These are phyloP conservation scores for Cygnus atratus DNA, from an alignment of 2,113 vertebrate species.

Conservation along the genomic window DNA sequence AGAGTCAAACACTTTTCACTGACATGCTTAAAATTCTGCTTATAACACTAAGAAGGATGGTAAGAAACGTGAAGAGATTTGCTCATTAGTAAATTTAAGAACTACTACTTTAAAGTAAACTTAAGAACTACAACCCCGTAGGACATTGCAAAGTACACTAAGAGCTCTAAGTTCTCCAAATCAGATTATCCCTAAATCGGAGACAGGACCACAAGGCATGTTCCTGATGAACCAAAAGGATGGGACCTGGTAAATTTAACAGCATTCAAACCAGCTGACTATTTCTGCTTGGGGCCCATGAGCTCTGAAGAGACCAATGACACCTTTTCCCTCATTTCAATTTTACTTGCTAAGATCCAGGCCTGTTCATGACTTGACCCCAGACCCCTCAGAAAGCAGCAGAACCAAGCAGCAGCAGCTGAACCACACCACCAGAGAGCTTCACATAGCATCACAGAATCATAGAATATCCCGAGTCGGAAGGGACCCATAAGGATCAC, in stretches of 20 bases:
- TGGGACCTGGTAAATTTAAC: accelerated
- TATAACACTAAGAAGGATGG: neutral
- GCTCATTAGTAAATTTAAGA: neutral
- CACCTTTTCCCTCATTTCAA: neutral
- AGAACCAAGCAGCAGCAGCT: neutral
- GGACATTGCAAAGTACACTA: neutral
- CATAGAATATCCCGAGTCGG: too few relatives aligned
- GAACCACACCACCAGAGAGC: neutral
- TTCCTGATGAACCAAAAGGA: neutral
- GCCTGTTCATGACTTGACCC: neutral
- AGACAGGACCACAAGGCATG: neutral
- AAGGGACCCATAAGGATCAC: too few relatives aligned
- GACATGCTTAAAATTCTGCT: neutral
- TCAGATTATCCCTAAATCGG: neutral
- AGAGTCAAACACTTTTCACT: neutral
- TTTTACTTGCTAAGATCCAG: neutral
- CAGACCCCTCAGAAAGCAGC: neutral
- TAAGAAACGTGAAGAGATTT: neutral
- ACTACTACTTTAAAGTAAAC: neutral
- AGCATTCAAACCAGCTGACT: neutral
- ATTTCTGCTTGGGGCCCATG: neutral
- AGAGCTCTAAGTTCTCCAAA: neutral
- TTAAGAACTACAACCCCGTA: neutral
- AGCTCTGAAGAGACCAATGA: neutral
- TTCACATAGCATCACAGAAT: neutral